Evolutionary conservation across 2,888 invertebrate genomes (phyloP).

Genomic region (Blastobasis lacticolella): DNA sequence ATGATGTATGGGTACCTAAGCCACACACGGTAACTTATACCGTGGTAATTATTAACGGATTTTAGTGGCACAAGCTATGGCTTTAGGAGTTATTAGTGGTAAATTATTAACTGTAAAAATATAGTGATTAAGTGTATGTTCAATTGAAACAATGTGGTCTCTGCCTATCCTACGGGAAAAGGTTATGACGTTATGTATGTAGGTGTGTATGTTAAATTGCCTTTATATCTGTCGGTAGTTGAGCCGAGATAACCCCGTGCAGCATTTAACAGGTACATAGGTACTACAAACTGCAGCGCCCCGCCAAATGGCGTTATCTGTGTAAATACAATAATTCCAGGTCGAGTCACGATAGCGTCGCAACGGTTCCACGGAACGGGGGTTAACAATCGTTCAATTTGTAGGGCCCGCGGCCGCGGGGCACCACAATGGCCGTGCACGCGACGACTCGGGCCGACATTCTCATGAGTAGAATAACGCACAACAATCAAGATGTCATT

Average conservation of each 20-base stretch:
- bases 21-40: constrained; percentile 33
- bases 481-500: constrained; percentile 75
- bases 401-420: constrained; percentile 52
- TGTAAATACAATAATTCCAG: constrained; percentile 56
- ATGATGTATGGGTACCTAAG: constrained; percentile 34
- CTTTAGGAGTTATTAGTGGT: no score
- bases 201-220: no score
- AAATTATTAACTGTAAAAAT: no score
- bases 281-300: constrained; percentile 7
- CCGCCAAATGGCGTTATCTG: constrained; percentile 44
- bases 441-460: constrained; percentile 58
- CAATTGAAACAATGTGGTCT: no score
- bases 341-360: constrained; percentile 61
- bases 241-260: no score
- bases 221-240: no score
- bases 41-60: constrained; percentile 31
- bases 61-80: neutral
- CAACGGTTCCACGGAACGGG: constrained; percentile 52
- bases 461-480: constrained; percentile 71
- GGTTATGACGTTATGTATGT: no score
- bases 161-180: no score
- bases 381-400: constrained; percentile 72
- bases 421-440: constrained; percentile 59
- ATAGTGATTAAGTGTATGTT: no score
- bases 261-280: no score